phyloP scores from a whole-genome alignment of 2,113 vertebrate species.

The Mormyrus lacerda region DNA sequence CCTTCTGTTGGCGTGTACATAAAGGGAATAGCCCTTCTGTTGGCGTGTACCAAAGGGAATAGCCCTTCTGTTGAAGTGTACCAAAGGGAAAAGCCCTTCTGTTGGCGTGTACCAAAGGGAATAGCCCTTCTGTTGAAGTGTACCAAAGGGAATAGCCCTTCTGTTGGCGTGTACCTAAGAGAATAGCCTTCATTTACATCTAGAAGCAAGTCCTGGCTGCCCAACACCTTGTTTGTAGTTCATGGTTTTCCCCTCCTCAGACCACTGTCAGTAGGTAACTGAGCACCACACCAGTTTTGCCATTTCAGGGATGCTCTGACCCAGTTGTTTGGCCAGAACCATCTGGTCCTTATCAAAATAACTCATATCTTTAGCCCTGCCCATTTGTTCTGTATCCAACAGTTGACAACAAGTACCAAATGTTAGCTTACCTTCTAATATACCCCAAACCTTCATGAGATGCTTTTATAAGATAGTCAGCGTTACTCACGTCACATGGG shows the following conservation, averaged over 20 bases:
- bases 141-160: too few species aligned
- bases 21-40: too few species aligned
- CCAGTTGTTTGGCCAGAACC: not conserved
- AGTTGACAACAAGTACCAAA: not conserved
- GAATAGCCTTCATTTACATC: not conserved
- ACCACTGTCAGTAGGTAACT: not conserved
- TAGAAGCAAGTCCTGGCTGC: not conserved
- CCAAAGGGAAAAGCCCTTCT: too few species aligned
- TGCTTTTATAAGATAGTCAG: not conserved
- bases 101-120: too few species aligned
- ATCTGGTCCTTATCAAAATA: not conserved
- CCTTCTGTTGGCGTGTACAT: too few species aligned
- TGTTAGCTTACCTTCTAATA: not conserved
- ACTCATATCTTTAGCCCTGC: not conserved
- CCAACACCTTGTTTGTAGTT: not conserved
- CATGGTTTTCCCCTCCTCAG: not conserved
- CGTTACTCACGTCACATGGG: not conserved
- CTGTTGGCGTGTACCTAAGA: not conserved
- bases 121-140: too few species aligned
- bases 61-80: too few species aligned
- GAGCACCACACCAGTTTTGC: not conserved
- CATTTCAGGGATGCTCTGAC: not conserved
- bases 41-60: too few species aligned
- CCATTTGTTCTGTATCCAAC: not conserved
- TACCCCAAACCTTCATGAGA: not conserved